A percentile compares a stretch with the other conserved stretches of the same genome.
Evolutionary conservation across 2,888 invertebrate species (phyloP).

Genomic region (Tachina lurida): DNA sequence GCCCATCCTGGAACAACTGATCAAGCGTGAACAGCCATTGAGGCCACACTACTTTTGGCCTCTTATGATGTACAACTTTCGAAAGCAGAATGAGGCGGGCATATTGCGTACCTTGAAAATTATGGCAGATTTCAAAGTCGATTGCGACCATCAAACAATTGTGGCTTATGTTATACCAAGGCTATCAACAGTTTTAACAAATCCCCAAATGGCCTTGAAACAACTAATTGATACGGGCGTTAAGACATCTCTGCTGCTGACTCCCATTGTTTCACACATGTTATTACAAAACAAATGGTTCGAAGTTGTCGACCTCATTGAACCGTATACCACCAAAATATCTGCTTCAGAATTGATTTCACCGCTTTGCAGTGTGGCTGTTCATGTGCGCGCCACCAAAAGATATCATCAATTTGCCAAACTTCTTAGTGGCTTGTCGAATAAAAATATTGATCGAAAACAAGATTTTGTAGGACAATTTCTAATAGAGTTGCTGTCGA

Average conservation of each 20-base stretch:
- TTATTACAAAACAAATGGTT: slow-evolving; percentile 76
- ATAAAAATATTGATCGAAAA: slow-evolving; percentile 82
- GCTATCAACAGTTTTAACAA: slow-evolving; percentile 76
- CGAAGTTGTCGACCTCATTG: slow-evolving; percentile 75
- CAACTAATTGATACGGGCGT: slow-evolving; percentile 77
- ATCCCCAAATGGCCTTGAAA: slow-evolving; percentile 76
- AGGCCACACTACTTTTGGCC: slow-evolving; percentile 88
- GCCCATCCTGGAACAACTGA: slow-evolving; percentile 76
- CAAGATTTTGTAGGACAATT: slow-evolving; percentile 86
- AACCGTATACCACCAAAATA: slow-evolving; percentile 83
- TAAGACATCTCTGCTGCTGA: slow-evolving; percentile 76
- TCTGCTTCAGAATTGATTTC: slow-evolving; percentile 83
- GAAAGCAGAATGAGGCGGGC: slow-evolving; percentile 84
- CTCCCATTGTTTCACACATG: slow-evolving; percentile 77
- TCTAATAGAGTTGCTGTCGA: slow-evolving; percentile 83
- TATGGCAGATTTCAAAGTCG: slow-evolving; percentile 84
- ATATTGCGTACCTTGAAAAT: slow-evolving; percentile 84
- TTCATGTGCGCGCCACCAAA: slow-evolving; percentile 81
- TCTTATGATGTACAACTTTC: slow-evolving; percentile 84
- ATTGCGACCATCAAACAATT: slow-evolving; percentile 85
- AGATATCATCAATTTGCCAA: slow-evolving; percentile 83
- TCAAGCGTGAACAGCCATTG: slow-evolving; percentile 74
- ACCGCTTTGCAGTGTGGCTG: slow-evolving; percentile 83
- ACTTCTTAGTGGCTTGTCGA: slow-evolving; percentile 83
- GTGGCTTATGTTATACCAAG: slow-evolving; percentile 84